Base-by-base conservation (phyloP, 1,140 invertebrate species). In the Magallana angulata region DNA sequence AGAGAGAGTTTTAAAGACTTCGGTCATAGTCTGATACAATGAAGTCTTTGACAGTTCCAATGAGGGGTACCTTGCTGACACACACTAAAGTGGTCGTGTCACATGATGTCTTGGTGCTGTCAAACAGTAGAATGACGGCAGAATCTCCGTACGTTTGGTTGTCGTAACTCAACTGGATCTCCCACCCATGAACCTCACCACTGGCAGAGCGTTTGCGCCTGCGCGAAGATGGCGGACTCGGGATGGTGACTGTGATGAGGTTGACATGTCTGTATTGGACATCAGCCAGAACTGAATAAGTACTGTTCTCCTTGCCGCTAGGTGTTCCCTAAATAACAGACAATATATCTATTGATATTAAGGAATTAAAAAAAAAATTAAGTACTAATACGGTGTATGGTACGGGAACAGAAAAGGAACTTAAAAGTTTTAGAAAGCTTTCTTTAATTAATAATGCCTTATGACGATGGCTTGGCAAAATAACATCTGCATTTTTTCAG, bases 171-270 rank as follows among this genome's bases (percentile, higher is more conserved):
- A 76, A 0, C 68, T 36, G 8, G 36, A 76, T 76, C 6, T 76
- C 24, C 68, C 68, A 76, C 36, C 68, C 68, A 30, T 76, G 24
- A 11, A 30, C 68, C 24, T 76, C 24, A 76, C 18, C 24, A 36
- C 24, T 24, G 68, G 68, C 14, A 36, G 68, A 76, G 12, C 68
- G 68, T 76, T 30, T 76, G 68, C 68, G 68, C 68, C 68, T 24
- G 24, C 68, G 68, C 8, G 68, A 8, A 11, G 68, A 12, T 24
- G 68, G 68, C 7, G 68, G 68, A 24, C 18, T 30, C 36, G 68
- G 68, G 36, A 76, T 76, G 68, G 68, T 76, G 8, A 76, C 24
- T 8, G 68, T 76, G 18, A 76, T 76, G 24, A 76, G 68, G 18
- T 76, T 76, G 0, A 76, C 30, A 12, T 76, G 68, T 12, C 68